These are phyloP conservation scores for Drosophila sproati DNA, from an alignment of 1,140 invertebrate species.

Conservation along the genomic window DNA sequence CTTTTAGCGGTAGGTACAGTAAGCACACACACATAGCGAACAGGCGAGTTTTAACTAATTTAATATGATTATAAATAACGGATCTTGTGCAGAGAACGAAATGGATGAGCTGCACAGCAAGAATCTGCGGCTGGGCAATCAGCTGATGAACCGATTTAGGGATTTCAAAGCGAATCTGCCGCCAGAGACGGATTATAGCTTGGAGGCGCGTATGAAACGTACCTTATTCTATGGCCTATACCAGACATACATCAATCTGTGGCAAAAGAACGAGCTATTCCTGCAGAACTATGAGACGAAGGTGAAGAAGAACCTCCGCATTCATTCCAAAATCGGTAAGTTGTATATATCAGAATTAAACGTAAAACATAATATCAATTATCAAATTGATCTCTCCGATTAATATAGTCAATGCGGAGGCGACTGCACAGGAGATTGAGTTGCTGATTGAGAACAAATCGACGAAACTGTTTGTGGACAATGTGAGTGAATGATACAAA, in stretches of 20 bases:
- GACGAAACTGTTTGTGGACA: conserved; percentile 82
- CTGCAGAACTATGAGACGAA: conserved; percentile 75
- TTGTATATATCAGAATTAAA: neutral
- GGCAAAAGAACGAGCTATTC: conserved; percentile 81
- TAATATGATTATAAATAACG: neutral
- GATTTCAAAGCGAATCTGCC: conserved; percentile 80
- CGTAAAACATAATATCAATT: neutral
- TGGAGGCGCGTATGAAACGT: conserved; percentile 80
- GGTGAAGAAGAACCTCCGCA: conserved; percentile 75
- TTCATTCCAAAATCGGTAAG: conserved; percentile 82
- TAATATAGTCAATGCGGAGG: conserved; percentile 69
- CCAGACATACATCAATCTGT: conserved; percentile 78
- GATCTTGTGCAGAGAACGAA: conserved; percentile 66
- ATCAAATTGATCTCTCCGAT: neutral
- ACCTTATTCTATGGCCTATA: conserved; percentile 80
- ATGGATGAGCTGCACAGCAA: conserved; percentile 76
- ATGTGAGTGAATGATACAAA: conserved; percentile 70
- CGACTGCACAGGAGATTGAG: conserved; percentile 82
- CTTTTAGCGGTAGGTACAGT: conserved; percentile 72
- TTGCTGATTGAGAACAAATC: conserved; percentile 78
- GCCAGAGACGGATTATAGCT: conserved; percentile 71
- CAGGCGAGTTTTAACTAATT: neutral
- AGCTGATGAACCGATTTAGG: conserved; percentile 71
- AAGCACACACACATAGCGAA: neutral
- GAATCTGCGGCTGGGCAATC: conserved; percentile 73